phyloP scores from a whole-genome alignment of 1,140 invertebrate species.

The Scaptomyza pallida region DNA sequence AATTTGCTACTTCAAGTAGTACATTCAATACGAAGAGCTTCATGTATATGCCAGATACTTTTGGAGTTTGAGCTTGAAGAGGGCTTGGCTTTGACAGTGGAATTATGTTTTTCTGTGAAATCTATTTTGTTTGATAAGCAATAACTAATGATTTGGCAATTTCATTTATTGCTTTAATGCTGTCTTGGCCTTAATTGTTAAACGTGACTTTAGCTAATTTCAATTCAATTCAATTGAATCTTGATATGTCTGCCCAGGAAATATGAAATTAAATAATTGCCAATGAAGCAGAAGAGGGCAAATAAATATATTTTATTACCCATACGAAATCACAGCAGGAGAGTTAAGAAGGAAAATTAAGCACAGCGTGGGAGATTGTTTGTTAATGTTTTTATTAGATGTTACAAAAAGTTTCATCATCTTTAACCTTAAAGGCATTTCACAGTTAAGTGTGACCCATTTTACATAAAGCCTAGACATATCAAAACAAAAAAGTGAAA shows the following conservation, averaged over 20 bases:
- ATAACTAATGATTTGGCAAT: conserved; percentile 61
- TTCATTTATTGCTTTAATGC: conserved; percentile 43
- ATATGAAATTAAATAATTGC: conserved; percentile 26
- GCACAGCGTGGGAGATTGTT: conserved; percentile 46
- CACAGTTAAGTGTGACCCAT: conserved; percentile 47
- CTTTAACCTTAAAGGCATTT: conserved; percentile 27
- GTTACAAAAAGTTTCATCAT: background rate
- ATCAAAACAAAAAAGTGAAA: conserved; percentile 77
- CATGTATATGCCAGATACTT: conserved; percentile 42
- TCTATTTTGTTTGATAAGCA: background rate
- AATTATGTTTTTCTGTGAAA: conserved; percentile 29
- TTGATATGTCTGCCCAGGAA: conserved; percentile 9
- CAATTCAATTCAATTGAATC: conserved; percentile 64
- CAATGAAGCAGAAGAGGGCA: background rate
- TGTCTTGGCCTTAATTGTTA: conserved; percentile 48
- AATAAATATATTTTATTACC: conserved; percentile 12
- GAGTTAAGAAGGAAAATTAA: background rate
- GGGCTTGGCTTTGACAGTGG: conserved; percentile 24
- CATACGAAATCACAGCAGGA: conserved; percentile 15
- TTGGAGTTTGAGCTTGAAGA: background rate
- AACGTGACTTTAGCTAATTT: conserved; percentile 67
- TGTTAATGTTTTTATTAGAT: background rate
- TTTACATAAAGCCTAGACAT: conserved; percentile 27
- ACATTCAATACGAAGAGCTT: conserved; percentile 42
- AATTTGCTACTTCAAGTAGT: conserved; percentile 69